Base-by-base conservation (phyloP, 64 coral and sea anemone species). In the Trachythela sp. region DNA sequence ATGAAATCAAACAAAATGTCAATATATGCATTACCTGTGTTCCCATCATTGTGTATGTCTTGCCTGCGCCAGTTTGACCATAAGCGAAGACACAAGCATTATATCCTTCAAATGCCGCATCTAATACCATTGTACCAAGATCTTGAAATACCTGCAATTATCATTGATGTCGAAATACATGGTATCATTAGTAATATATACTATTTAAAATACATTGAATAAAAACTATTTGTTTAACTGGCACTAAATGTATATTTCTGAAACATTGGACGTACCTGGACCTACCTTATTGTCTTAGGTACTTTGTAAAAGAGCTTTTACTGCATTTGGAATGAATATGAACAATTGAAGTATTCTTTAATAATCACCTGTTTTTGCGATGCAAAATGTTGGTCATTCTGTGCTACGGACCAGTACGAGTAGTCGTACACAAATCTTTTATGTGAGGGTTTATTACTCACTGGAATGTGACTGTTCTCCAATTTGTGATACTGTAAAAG, bases 21-120 rank as follows among this genome's bases (percentile, higher is more conserved):
- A 80, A n/a, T 10, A 35, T 36, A 68, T n/a, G 30, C 20, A n/a
- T 10, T 92, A 99, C 96, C 68, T 84, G 90, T 34, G 48, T 89
- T 48, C 96, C 96, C 93, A 95, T 99, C 96, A 99, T 99, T 1
- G 96, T 99, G 48, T 99, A 89, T 14, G 96, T 99, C 45, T 99
- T 99, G 6, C 96, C 96, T 84, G 96, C 96, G 87, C 96, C 94
- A 45, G 96, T 99, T 36, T 99, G 96, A 40, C 96, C 96, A 86
- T 99, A 99, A 39, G 96, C 96, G 89, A 99, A 99, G 34, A 99
- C 45, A 60, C 96, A 99, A 8, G 96, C 92, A 90, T 99, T 99
- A 45, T 95, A 99, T 9, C 96, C 96, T 87, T 99, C 96, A 91
- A 91, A 99, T 84, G 96, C 96, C 54, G 94, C 88, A 8, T 91